These are phyloP conservation scores for Phalanger gymnotis DNA, from an alignment of 2,797 vertebrate species.

Conservation along the genomic window DNA sequence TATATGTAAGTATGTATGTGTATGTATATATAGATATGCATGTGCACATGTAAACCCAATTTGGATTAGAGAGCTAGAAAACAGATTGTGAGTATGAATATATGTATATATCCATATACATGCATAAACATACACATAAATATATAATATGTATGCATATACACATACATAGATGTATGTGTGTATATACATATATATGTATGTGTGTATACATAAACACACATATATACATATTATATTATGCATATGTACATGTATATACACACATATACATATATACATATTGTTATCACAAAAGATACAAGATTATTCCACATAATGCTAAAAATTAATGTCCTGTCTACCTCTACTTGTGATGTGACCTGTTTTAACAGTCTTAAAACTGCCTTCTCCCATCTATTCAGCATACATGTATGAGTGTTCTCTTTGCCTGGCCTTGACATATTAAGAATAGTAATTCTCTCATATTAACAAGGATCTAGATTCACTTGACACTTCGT, in stretches of 20 bases:
- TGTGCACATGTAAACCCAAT: neutral
- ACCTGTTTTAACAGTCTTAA: neutral
- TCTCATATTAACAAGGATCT: slow-evolving; percentile 66
- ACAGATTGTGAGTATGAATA: neutral
- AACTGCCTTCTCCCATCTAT: neutral
- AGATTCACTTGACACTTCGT: slow-evolving; percentile 43
- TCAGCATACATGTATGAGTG: slow-evolving; percentile 5
- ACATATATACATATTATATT: no score
- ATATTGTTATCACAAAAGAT: neutral
- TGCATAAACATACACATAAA: no score
- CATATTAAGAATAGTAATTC: slow-evolving; percentile 68
- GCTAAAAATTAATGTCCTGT: slow-evolving; percentile 38
- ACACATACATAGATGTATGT: no score
- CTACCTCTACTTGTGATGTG: neutral
- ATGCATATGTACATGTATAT: neutral
- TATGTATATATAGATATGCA: neutral
- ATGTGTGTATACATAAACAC: no score
- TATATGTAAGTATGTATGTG: no score
- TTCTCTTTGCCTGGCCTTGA: slow-evolving; percentile 22
- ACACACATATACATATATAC: no score
- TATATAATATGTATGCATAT: no score
- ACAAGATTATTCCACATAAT: slow-evolving; percentile 28
- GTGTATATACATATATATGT: no score
- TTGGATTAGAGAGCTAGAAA: neutral
- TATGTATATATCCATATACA: neutral